phyloP scores from a whole-genome alignment of 2,888 invertebrate species.

The Cryptophagus acutangulus region DNA sequence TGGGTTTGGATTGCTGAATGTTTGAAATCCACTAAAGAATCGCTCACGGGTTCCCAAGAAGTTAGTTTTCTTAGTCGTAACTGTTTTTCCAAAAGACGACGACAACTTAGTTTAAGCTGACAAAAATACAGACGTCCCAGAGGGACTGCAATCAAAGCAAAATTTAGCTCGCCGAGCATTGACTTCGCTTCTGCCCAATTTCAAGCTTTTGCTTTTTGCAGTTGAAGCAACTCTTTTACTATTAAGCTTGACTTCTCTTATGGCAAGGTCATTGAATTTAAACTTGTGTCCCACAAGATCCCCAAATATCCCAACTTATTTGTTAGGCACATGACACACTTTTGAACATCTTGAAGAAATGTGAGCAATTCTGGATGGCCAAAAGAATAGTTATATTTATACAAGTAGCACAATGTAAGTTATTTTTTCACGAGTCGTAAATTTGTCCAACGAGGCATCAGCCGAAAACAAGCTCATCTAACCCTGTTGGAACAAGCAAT shows the following conservation, averaged over 20 bases:
- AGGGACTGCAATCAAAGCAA: not conserved
- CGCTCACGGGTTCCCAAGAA: not conserved
- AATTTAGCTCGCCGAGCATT: not conserved
- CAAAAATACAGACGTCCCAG: not conserved
- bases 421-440: not conserved
- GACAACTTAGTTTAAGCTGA: not conserved
- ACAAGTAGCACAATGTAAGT: not conserved
- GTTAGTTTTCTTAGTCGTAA: not conserved
- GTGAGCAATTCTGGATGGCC: not conserved
- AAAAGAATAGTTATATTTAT: slow-evolving; percentile 5
- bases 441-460: not conserved
- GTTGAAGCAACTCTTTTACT: not conserved
- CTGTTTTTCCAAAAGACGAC: not conserved
- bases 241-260: not conserved
- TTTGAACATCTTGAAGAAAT: not conserved
- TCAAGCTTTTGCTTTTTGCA: not conserved
- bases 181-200: not conserved
- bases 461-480: slow-evolving; percentile 1
- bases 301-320: not conserved
- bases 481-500: not conserved
- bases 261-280: not conserved
- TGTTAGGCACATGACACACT: not conserved
- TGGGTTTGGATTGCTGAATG: not conserved
- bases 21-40: not conserved
- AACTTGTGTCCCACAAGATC: not conserved